phyloP scores from a whole-genome alignment of 2,797 vertebrate genomes.

The Gallinago nigripennis region DNA sequence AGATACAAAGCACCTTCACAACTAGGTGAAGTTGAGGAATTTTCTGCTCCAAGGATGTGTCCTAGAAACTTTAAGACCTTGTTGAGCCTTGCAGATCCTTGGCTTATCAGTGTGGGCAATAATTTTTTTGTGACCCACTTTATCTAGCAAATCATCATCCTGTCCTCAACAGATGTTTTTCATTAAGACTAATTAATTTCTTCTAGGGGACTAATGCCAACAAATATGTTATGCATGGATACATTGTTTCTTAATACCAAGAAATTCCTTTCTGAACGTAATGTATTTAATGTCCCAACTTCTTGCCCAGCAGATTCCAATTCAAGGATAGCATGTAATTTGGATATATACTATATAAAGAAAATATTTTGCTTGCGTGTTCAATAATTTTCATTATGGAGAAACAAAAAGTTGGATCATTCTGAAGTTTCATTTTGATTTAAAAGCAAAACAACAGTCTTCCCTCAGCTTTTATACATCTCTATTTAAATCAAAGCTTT shows the following conservation, averaged over 20 bases:
- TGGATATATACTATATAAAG: not conserved
- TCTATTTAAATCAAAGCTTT: not conserved
- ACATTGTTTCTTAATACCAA: not conserved
- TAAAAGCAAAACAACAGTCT: not conserved
- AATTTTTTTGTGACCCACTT: not conserved
- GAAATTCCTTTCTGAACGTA: not conserved
- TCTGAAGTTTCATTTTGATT: not conserved
- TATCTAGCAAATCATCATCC: not conserved
- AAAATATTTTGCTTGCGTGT: not conserved
- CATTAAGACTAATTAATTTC: not conserved
- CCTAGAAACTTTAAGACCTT: not conserved
- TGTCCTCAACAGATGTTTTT: not conserved
- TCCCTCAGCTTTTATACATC: not conserved
- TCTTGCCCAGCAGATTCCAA: not conserved
- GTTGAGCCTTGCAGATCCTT: not conserved
- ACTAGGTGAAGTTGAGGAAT: not conserved
- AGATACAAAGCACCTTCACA: not conserved
- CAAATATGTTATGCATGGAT: not conserved
- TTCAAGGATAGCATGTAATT: not conserved
- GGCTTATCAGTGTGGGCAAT: not conserved
- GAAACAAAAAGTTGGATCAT: not conserved
- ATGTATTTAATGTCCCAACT: not conserved
- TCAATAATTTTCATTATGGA: not conserved
- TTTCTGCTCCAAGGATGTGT: not conserved
- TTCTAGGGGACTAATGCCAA: not conserved